These are phyloP conservation scores for Andricus quercusramuli DNA, from an alignment of 2,888 invertebrate species.

Conservation along the genomic window DNA sequence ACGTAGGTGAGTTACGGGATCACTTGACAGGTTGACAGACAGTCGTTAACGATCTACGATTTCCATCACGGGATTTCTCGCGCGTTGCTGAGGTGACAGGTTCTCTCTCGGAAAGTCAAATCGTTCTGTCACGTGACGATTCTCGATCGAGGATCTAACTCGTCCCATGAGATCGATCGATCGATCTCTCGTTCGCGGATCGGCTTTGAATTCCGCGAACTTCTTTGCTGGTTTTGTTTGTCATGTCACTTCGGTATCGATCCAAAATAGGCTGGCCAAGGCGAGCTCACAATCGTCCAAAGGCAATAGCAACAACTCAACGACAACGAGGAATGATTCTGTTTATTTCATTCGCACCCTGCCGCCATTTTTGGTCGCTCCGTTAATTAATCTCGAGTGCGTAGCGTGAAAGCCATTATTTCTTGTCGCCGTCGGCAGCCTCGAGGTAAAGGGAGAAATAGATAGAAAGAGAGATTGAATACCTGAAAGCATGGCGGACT, in stretches of 20 bases:
- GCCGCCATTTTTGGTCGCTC: slow-evolving; percentile 69
- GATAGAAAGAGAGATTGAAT: slow-evolving; percentile 39
- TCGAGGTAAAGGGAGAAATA: slow-evolving; percentile 57
- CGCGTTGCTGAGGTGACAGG: slow-evolving; percentile 52
- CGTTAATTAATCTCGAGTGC: slow-evolving; percentile 71
- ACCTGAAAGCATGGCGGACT: slow-evolving; percentile 49
- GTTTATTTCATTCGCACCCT: slow-evolving; percentile 46
- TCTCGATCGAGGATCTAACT: slow-evolving; percentile 33
- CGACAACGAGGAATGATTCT: slow-evolving; percentile 32
- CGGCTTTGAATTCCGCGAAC: slow-evolving; percentile 33
- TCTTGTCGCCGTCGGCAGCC: slow-evolving; percentile 61
- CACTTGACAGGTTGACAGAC: slow-evolving; percentile 73
- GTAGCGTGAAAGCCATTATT: slow-evolving; percentile 73
- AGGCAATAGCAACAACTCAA: not conserved
- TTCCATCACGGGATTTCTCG: slow-evolving; percentile 62
- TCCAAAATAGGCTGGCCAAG: not conserved
- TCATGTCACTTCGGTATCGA: slow-evolving; percentile 32
- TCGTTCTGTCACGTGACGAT: slow-evolving; percentile 48
- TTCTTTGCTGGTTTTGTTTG: slow-evolving; percentile 41
- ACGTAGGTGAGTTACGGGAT: slow-evolving; percentile 72
- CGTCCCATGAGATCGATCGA: slow-evolving; percentile 30
- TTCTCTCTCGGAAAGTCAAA: slow-evolving; percentile 36
- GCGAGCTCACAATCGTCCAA: not conserved
- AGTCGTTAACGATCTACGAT: slow-evolving; percentile 73
- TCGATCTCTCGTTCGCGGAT: not conserved